Base-by-base conservation (phyloP, 2,113 vertebrate species). In the Cavia aperea region DNA sequence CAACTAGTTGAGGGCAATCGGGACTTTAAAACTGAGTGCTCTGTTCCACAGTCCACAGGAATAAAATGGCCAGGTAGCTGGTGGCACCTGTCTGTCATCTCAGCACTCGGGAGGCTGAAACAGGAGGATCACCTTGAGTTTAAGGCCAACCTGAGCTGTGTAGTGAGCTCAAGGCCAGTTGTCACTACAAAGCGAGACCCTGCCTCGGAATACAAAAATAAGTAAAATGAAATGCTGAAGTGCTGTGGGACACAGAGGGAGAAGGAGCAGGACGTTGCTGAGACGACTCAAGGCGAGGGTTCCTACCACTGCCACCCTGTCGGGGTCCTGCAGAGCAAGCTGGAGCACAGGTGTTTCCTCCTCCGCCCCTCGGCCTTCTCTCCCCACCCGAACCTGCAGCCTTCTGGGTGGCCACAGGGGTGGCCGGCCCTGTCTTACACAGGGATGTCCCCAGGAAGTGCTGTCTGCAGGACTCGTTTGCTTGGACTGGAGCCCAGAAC, bases 241-340 rank as follows among this genome's bases (percentile, higher is more conserved):
- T 0, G 0, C 16, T 4, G 11, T 9, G 43, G 49, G 51, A 56
- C 24, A 6, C 46, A 56, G 46, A 62, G 46, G 36, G 31, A 56
- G 70, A 7, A 77, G 54, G 23, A 0, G 0, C 11, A 78, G 75
- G 33, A 18, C 36, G 5, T 36, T 78, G 7, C 46, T 0, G 1
- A 21, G 65, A 39, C 19, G 26, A n/a, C 36, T 5, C 0, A 1
- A 3, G 29, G 73, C 66, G 9, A 11, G 4, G 18, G 72, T 16
- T 11, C 2, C 0, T 0, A 0, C 11, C 75, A 4, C 49, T 0
- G 1, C 11, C 75, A 4, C 49, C 31, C 15, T 26, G 46, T 26
- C 9, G 0, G 11, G 3, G 15, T 12, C 39, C 60, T 10, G 36
- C n/a, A n/a, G 46, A 4, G 26, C 12, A n/a, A 7, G 0, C 51